Conservation (phyloP, 2,888 invertebrate genomes). For the Amphipoea oculea region DNA sequence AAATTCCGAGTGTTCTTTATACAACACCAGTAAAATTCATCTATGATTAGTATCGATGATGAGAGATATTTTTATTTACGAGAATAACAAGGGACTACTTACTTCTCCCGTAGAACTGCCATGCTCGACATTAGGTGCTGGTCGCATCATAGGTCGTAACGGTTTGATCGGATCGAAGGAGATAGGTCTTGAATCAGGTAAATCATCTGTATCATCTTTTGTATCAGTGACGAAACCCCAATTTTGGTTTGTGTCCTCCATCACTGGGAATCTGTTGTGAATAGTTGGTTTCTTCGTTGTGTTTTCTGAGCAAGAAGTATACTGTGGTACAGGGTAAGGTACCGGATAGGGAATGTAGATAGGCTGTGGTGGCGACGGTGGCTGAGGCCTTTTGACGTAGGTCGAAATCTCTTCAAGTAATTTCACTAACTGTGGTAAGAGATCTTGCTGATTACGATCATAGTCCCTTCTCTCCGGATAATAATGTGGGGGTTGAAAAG, state of each 20-base stretch:
- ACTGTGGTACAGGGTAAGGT: constrained; percentile 73
- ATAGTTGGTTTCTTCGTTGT: constrained; percentile 62
- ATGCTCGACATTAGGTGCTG: constrained; percentile 72
- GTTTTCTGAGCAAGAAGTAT: constrained; percentile 67
- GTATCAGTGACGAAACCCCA: constrained; percentile 76
- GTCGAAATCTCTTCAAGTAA: constrained; percentile 80
- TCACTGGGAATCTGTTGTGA: constrained; percentile 72
- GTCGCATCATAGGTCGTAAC: constrained; percentile 63
- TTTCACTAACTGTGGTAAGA: constrained; percentile 76
- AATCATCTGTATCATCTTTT: constrained; percentile 65
- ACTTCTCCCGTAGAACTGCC: constrained; percentile 68
- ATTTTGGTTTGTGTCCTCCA: constrained; percentile 80
- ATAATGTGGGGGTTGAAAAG: constrained; percentile 69
- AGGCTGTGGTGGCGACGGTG: constrained; percentile 77
- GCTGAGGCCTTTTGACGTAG: constrained; percentile 72
- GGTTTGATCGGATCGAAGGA: constrained; percentile 76
- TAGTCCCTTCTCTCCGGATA: constrained; percentile 77
- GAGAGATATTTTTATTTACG: constrained; percentile 6
- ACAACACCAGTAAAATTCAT: constrained; percentile 31
- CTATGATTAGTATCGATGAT: constrained; percentile 25
- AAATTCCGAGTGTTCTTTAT: constrained; percentile 5
- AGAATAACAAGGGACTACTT: constrained; percentile 51
- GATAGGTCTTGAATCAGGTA: constrained; percentile 80
- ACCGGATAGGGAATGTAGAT: constrained; percentile 83
- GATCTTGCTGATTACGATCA: constrained; percentile 74